Conservation (phyloP, 2,113 vertebrate genomes). For the Pseudorhombus dupliciocellatus region DNA sequence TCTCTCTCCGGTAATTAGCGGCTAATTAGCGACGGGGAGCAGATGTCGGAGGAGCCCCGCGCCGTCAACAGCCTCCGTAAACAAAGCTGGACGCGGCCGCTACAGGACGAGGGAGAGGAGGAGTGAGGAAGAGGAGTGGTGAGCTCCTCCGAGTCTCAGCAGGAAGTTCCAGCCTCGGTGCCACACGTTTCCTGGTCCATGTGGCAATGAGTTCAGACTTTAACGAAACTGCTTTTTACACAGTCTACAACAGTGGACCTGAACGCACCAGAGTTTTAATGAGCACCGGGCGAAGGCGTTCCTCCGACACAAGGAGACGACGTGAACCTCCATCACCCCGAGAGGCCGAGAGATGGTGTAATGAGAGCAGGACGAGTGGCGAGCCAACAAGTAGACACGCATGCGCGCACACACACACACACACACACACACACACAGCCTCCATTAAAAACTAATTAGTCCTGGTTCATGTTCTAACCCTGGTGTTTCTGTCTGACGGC, state of each 20-base stretch:
- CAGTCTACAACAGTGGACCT: too few species aligned
- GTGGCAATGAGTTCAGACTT: too few species aligned
- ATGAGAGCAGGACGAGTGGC: constrained; percentile 47
- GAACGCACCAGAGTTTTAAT: constrained; percentile 70
- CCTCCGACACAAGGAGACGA: not conserved
- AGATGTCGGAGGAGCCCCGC: constrained; percentile 93
- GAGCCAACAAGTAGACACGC: constrained; percentile 26
- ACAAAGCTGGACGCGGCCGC: constrained; percentile 89
- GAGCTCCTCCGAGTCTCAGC: constrained; percentile 1
- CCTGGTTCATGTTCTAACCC: not conserved
- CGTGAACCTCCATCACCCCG: constrained; percentile 58
- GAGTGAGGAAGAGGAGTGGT: not conserved
- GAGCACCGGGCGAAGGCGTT: constrained; percentile 72
- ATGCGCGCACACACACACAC: not conserved
- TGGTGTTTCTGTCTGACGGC: not conserved
- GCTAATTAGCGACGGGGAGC: constrained; percentile 94
- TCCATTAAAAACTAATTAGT: not conserved
- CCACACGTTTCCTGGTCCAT: not conserved
- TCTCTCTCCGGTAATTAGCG: constrained; percentile 93
- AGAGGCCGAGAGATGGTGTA: constrained; percentile 52
- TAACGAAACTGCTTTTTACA: too few species aligned
- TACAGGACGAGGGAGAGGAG: not conserved
- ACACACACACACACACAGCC: not conserved
- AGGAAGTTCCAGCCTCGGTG: not conserved
- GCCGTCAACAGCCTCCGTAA: constrained; percentile 93